A percentile compares a stretch with the other conserved stretches of the same genome.
These are phyloP conservation scores for Planococcus citri DNA, from an alignment of 1,140 invertebrate genomes.

Conservation along the genomic window DNA sequence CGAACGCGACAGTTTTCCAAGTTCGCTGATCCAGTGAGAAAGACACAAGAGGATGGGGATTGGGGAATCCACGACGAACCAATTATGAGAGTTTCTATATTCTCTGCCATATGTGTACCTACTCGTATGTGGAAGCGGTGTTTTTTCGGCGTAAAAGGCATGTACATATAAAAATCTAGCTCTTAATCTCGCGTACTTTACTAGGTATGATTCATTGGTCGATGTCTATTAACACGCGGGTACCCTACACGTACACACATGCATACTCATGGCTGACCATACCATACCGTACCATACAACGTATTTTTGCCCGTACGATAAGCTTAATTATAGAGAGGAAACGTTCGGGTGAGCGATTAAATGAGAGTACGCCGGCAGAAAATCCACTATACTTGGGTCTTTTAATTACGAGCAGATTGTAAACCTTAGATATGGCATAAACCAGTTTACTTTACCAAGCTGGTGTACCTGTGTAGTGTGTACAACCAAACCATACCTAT, in stretches of 20 bases:
- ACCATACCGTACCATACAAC: too few species aligned
- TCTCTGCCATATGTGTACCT: too few species aligned
- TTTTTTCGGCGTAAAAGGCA: too few species aligned
- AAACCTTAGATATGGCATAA: constrained; percentile 1
- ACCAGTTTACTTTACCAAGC: constrained; percentile 6
- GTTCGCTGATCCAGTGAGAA: too few species aligned
- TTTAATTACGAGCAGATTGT: constrained; percentile 19
- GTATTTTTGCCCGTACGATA: too few species aligned
- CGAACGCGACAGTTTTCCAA: not conserved
- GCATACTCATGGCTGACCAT: not conserved
- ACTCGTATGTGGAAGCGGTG: too few species aligned
- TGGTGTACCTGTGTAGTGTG: too few species aligned
- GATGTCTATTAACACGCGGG: not conserved
- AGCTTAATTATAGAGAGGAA: constrained; percentile 16
- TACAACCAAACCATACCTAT: too few species aligned
- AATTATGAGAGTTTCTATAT: not conserved
- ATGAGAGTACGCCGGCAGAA: constrained; percentile 14
- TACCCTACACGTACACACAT: not conserved
- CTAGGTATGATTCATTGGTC: not conserved
- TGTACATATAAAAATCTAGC: too few species aligned
- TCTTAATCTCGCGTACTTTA: too few species aligned
- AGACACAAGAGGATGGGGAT: too few species aligned
- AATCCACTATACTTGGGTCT: not conserved
- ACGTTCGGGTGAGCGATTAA: constrained; percentile 12
- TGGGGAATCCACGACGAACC: not conserved